Evolutionary conservation across 2,113 vertebrate species (phyloP).

Genomic region (Alosa alosa): DNA sequence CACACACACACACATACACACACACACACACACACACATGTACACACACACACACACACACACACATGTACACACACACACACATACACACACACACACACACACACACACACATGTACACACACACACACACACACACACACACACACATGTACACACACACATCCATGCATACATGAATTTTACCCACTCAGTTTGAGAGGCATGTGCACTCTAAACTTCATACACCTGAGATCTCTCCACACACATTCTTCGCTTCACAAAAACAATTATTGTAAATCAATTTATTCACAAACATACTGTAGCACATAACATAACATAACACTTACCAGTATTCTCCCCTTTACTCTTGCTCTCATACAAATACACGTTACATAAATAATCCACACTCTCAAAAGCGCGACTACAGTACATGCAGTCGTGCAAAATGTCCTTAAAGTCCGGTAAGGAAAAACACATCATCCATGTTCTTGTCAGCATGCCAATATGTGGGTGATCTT

Average conservation of each 20-base stretch:
- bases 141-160: background rate
- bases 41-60: constrained; percentile 12
- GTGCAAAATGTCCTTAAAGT: no score
- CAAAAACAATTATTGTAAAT: no score
- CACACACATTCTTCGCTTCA: background rate
- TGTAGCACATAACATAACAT: no score
- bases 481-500: background rate
- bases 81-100: background rate
- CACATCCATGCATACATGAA: background rate
- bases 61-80: background rate
- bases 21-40: background rate
- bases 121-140: background rate
- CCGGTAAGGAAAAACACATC: no score
- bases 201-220: no score
- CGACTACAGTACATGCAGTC: no score
- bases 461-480: background rate
- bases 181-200: background rate
- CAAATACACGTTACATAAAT: background rate
- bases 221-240: background rate
- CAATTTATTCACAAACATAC: no score
- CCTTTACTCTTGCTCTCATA: no score
- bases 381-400: background rate
- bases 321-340: no score
- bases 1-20: background rate
- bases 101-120: background rate